Percentiles rank a stretch among this genome's conserved stretches.
phyloP scores from a whole-genome alignment of 2,888 invertebrate species.

The Anagyrus pseudococci region DNA sequence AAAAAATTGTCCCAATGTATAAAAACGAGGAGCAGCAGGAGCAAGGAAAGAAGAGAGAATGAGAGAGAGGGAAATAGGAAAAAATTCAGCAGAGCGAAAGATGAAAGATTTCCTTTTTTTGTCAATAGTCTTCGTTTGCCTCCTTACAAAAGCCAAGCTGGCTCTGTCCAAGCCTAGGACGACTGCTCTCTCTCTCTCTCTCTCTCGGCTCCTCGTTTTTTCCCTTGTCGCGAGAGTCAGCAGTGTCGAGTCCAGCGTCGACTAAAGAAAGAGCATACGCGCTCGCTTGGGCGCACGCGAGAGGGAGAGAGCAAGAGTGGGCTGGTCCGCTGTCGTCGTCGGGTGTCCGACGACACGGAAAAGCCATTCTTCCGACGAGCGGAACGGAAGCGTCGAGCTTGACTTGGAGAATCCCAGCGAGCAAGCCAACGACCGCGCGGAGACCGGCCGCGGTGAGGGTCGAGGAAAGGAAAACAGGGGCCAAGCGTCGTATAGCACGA shows the following conservation, averaged over 20 bases:
- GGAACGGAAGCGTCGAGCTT: slow-evolving; percentile 30
- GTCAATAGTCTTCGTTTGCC: slow-evolving; percentile 20
- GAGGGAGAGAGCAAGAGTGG: slow-evolving; percentile 9
- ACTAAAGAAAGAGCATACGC: slow-evolving; percentile 1
- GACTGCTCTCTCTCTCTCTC: not conserved
- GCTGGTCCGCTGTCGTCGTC: slow-evolving; percentile 48
- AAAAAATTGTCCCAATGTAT: no score
- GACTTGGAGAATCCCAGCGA: slow-evolving; percentile 16
- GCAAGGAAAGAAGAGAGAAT: no score
- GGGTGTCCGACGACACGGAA: slow-evolving; percentile 55
- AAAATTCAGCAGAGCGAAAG: not conserved
- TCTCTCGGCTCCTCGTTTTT: no score
- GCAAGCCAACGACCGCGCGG: slow-evolving; percentile 11
- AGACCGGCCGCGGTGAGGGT: not conserved
- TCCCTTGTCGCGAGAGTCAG: no score
- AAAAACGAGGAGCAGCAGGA: no score
- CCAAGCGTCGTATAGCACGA: not conserved
- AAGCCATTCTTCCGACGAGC: slow-evolving; percentile 55
- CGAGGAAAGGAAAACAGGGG: not conserved
- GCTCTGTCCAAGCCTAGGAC: not conserved
- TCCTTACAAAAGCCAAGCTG: slow-evolving; percentile 11
- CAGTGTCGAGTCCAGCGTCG: slow-evolving; percentile 13
- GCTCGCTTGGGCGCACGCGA: no score
- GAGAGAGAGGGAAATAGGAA: no score
- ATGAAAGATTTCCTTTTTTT: slow-evolving; percentile 1